Conservation (phyloP, 2,888 invertebrate species). For the Agrochola lota region DNA sequence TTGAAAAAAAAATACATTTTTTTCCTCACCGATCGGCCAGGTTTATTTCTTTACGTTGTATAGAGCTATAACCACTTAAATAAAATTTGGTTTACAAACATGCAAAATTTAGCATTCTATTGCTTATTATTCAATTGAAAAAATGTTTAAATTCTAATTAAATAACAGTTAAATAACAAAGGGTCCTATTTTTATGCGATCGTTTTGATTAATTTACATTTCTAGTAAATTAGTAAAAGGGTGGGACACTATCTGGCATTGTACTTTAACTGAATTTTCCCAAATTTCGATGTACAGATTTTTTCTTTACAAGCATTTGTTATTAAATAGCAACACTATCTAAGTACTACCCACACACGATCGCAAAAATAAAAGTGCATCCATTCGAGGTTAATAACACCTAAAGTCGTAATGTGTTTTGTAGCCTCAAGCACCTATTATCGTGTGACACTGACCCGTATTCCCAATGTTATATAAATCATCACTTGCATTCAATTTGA, state of each 20-base stretch:
- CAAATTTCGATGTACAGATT: not conserved
- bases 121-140: too few relatives aligned
- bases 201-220: too few relatives aligned
- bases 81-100: not conserved
- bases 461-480: constrained; percentile 45
- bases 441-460: constrained; percentile 54
- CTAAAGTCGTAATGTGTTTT: constrained; percentile 3
- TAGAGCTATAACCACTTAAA: too few relatives aligned
- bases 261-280: not conserved
- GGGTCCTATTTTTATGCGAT: too few relatives aligned
- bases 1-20: too few relatives aligned
- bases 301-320: not conserved
- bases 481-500: constrained; percentile 42
- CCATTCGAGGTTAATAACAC: constrained; percentile 7
- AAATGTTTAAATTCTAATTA: not conserved
- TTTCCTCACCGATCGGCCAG: too few relatives aligned
- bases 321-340: not conserved
- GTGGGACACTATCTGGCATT: too few relatives aligned
- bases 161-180: too few relatives aligned
- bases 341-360: not conserved
- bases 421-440: constrained; percentile 30
- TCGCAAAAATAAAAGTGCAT: constrained; percentile 22
- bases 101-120: not conserved
- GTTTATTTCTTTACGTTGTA: too few relatives aligned
- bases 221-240: too few relatives aligned